Conservation (phyloP, 2,797 vertebrate genomes). For the Anolis apletophallus region DNA sequence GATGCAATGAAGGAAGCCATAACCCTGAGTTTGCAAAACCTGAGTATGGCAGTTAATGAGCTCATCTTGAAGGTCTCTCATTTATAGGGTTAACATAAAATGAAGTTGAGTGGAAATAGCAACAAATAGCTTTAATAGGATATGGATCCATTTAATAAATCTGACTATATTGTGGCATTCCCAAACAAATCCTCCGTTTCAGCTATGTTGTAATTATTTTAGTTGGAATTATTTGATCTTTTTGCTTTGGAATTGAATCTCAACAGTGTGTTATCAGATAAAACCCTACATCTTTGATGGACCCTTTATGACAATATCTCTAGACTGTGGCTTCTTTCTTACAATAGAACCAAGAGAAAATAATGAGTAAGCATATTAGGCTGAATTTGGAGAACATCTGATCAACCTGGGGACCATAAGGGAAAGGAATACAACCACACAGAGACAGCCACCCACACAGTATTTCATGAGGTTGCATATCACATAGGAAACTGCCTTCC, state of each 20-base stretch:
- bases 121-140: neutral
- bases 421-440: neutral
- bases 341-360: neutral
- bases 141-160: slow-evolving; percentile 23
- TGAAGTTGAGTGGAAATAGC: too few relatives aligned
- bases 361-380: neutral
- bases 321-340: neutral
- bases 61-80: too few relatives aligned
- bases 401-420: neutral
- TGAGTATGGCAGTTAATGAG: too few relatives aligned
- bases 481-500: neutral
- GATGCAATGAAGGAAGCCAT: too few relatives aligned
- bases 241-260: slow-evolving; percentile 5
- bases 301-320: neutral
- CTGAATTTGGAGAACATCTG: neutral
- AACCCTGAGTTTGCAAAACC: too few relatives aligned
- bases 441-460: too few relatives aligned
- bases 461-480: neutral
- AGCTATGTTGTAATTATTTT: slow-evolving; percentile 24
- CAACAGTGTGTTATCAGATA: neutral
- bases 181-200: neutral
- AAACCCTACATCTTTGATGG: slow-evolving; percentile 2
- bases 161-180: neutral
- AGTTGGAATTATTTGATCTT: neutral
- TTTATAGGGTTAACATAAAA: too few relatives aligned